Evolutionary conservation across 1,140 invertebrate species (phyloP), one percentile per base, ranked within the genome.

Genomic region (Eumeta japonica): DNA sequence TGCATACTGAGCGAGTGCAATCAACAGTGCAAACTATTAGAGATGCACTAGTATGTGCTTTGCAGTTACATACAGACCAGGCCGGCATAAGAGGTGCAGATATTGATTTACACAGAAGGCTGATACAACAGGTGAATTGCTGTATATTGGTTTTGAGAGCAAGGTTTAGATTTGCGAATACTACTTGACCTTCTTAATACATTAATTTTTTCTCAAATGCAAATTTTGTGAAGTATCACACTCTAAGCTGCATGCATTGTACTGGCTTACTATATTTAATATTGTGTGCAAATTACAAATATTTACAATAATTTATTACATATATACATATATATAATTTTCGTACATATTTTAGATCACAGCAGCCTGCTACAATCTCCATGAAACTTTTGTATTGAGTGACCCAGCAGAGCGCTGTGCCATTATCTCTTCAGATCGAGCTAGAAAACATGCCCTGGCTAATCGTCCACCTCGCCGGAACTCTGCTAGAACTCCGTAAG

Each of bases 1-100:
- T 93, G 63, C 78, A 73, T 35, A 91, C 90, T 1, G 87, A 89
- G 55, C 85, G 86, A 50, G 85, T 93, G 2, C 84, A 90, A 59
- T 75, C 77, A 20, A 79, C 91, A 10, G 87, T 92, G 43, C 85
- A 88, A 71, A 90, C 87, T 13, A 90, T 93, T 45, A 79, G 79
- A 47, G 89, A 90, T 58, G 86, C 87, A 2, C 62, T 89, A 29
- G 66, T 87, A 13, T 88, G 85, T 60, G 84, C 88, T 43, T 67
- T 90, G 27, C 83, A 87, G 56, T 67, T 90, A 38, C 85, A 89
- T 42, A 75, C 83, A 41, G 86, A 89, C 7, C 57, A 73, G 10
- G 76, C 76, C 36, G 75, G 77, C 43, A 78, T 81, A 36, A 66
- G 77, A n/a, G 77, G 78, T 3, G 71, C 79, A 20, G 83, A 84